These are phyloP conservation scores for Glyphotaelius pellucidus DNA, from an alignment of 2,888 invertebrate species.

Conservation along the genomic window DNA sequence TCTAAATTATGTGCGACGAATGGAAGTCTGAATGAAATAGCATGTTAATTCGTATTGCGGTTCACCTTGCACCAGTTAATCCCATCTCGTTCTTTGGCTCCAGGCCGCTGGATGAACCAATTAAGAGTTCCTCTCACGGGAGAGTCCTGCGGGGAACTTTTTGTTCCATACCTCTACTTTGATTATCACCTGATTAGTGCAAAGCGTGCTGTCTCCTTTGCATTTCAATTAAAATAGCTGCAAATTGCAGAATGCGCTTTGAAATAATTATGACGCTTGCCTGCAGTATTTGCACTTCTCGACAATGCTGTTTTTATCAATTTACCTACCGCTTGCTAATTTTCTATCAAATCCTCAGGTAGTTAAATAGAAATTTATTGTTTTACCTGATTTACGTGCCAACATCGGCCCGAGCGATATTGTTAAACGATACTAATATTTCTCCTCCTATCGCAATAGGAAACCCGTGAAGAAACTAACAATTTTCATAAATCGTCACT, in stretches of 20 bases:
- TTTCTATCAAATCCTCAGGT: not conserved
- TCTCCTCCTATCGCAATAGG: not conserved
- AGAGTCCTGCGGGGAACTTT: conserved; percentile 38
- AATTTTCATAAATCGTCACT: conserved; percentile 28
- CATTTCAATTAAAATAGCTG: conserved; percentile 16
- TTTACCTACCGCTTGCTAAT: not conserved
- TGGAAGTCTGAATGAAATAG: not conserved
- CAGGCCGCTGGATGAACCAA: conserved; percentile 35
- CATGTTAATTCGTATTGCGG: not conserved
- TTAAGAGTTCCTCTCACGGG: conserved; percentile 38
- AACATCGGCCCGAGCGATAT: not conserved
- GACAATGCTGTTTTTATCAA: not conserved
- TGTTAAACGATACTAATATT: not conserved
- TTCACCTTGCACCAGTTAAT: not conserved
- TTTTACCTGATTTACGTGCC: not conserved
- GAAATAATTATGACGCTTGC: not conserved
- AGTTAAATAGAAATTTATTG: not conserved
- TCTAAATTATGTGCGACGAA: not conserved
- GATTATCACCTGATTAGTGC: conserved; percentile 53
- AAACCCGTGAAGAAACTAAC: not conserved
- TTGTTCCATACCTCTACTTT: conserved; percentile 50
- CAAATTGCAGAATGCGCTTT: not conserved
- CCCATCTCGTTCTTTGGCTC: conserved; percentile 7
- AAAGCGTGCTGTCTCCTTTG: conserved; percentile 21
- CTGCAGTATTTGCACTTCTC: not conserved